Conservation (phyloP, 2,113 vertebrate species). For the Petaurus breviceps region DNA sequence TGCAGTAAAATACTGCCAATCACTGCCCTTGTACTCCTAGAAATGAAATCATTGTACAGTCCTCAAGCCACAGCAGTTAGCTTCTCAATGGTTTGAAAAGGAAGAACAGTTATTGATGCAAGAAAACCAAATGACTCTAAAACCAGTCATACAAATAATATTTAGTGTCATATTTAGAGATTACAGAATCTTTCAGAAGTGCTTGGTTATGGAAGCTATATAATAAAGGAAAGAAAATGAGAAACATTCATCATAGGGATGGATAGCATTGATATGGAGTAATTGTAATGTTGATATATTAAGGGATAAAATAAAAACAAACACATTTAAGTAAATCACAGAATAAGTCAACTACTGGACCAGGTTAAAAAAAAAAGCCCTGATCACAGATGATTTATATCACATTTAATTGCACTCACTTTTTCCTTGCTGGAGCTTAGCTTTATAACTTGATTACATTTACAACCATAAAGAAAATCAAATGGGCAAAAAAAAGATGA, state of each 20-base stretch:
- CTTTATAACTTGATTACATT: slow-evolving; percentile 39
- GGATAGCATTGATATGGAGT: background rate
- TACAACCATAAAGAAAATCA: slow-evolving; percentile 15
- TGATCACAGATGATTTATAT: slow-evolving; percentile 1
- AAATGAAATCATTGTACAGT: slow-evolving; percentile 63
- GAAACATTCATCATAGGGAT: slow-evolving; percentile 13
- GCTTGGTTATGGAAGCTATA: slow-evolving; percentile 38
- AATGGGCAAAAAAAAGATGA: slow-evolving; percentile 2
- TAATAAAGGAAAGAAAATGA: slow-evolving; percentile 36
- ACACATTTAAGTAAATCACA: slow-evolving; percentile 26
- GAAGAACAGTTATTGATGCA: slow-evolving; percentile 49
- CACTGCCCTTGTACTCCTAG: slow-evolving; percentile 33
- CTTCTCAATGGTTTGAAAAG: slow-evolving; percentile 1
- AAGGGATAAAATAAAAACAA: slow-evolving; percentile 25
- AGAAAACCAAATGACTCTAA: slow-evolving; percentile 34
- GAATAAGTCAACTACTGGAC: slow-evolving; percentile 12
- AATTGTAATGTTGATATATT: slow-evolving; percentile 28
- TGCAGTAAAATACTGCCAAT: slow-evolving; percentile 76
- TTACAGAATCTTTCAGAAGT: slow-evolving; percentile 38
- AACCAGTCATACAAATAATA: slow-evolving; percentile 54
- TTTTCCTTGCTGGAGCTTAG: slow-evolving; percentile 24
- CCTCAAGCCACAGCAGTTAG: slow-evolving; percentile 60
- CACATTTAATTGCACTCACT: slow-evolving; percentile 33
- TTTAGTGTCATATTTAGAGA: slow-evolving; percentile 54
- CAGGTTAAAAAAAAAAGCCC: background rate